Base-by-base conservation (phyloP, 2,888 invertebrate species). In the Ichneumoninae sp. region DNA sequence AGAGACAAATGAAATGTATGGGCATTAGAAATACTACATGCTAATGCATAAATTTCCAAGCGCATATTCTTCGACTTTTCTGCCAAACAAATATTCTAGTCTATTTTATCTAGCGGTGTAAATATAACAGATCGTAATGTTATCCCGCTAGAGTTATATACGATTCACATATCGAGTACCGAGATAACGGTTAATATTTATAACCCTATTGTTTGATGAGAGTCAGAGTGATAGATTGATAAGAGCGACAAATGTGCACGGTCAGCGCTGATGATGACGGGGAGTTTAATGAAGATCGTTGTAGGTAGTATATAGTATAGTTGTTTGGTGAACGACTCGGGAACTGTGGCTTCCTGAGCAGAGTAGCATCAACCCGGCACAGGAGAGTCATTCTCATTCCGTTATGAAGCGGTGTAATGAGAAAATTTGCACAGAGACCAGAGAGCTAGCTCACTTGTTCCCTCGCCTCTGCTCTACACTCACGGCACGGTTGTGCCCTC, bases 351-450 rank as follows among this genome's bases (percentile, higher is more conserved):
- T 57, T 57, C 22, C 57, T 4, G 57, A 22, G 57, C 10, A 22
- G 22, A 57, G 57, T 26, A 22, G 22, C 57, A 57, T 57, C 57
- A 57, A 22, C 57, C 22, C 13, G 10, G 78, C 74, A 80, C 66
- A 54, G 47, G 60, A 85, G 82, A 83, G 77, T 84, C 83, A 82
- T 83, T 84, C 80, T 85, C 84, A 80, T 83, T 81, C 83, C 85
- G 88, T 86, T 87, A 87, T 86, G 68, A 87, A 88, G 86, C 82
- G 82, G 79, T 70, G 81, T 86, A 86, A 87, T 85, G 86, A 85
- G 83, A 81, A 86, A 86, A 87, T 87, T 82, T 80, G 82, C 83
- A 83, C 77, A 57, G 77, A 72, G 40, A 69, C 47, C n/a, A 30
- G 62, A 16, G 16, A 16, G 16, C n/a, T 50, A 13, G 22, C 68